Conservation (phyloP, 2,888 invertebrate genomes). For the Oligia fasciuncula region DNA sequence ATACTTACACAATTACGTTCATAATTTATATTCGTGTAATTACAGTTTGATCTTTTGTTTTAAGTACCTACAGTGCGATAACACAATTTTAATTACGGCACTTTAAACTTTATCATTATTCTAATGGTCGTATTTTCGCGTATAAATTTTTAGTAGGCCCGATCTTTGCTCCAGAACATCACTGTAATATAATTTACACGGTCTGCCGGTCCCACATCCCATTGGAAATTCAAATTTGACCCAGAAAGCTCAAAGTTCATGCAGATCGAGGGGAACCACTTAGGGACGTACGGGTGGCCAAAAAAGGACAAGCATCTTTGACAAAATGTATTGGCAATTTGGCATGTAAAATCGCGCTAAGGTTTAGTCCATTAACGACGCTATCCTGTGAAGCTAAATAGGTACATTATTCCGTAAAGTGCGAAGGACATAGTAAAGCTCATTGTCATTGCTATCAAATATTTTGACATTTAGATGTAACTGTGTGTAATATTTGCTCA, state of each 20-base stretch:
- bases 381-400: background rate
- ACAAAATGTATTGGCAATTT: constrained; percentile 35
- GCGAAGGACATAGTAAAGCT: background rate
- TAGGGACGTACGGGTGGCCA: background rate
- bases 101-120: background rate
- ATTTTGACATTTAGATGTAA: background rate
- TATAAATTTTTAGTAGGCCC: background rate
- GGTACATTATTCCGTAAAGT: background rate
- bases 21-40: background rate
- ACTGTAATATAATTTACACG: background rate
- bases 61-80: background rate
- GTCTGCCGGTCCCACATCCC: constrained; percentile 1
- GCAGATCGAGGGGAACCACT: constrained; percentile 21
- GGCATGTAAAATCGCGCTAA: constrained; percentile 12
- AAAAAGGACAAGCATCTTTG: constrained; percentile 30
- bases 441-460: constrained; percentile 1
- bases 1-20: background rate
- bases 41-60: background rate
- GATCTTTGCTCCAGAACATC: constrained; percentile 1
- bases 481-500: background rate
- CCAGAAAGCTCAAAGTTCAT: constrained; percentile 35
- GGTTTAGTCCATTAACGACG: constrained; percentile 6
- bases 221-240: constrained; percentile 52
- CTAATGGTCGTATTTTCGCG: background rate
- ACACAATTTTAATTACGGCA: background rate